phyloP scores from a whole-genome alignment of 2,113 vertebrate genomes.

The Acrocephalus kingi region DNA sequence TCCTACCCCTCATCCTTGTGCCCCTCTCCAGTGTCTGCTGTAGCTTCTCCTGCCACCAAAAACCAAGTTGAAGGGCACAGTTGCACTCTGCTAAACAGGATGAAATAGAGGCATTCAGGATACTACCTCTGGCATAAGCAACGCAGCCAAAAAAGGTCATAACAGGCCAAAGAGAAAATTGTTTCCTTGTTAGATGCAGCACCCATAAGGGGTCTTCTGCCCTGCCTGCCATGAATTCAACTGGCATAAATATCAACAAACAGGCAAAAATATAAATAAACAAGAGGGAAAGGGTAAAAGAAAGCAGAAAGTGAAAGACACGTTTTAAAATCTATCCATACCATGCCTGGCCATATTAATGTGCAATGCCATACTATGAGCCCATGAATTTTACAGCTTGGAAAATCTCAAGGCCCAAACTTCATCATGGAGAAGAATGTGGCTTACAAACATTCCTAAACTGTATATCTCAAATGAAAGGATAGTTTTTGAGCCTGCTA shows the following conservation, averaged over 20 bases:
- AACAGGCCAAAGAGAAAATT: constrained; percentile 80
- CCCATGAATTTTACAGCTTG: background rate
- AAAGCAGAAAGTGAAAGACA: background rate
- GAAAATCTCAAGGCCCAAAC: background rate
- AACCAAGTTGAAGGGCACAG: constrained; percentile 80
- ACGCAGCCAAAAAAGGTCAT: constrained; percentile 87
- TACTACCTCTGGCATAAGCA: constrained; percentile 72
- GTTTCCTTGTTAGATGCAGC: constrained; percentile 73
- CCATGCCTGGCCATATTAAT: rapidly evolving
- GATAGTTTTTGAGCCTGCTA: background rate
- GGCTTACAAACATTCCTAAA: background rate
- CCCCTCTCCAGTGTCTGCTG: constrained; percentile 82
- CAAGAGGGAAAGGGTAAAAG: background rate
- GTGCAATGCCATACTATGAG: rapidly evolving
- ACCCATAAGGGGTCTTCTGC: constrained; percentile 79
- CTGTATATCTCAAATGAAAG: background rate
- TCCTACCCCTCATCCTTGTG: constrained; percentile 75
- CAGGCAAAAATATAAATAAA: background rate
- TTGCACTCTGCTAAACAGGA: constrained; percentile 78
- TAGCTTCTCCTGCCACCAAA: constrained; percentile 85
- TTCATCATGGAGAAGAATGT: background rate
- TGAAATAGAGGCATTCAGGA: constrained; percentile 79
- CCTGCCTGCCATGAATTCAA: constrained; percentile 14
- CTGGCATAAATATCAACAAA: background rate
- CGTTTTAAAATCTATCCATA: background rate